phyloP scores from a whole-genome alignment of 2,888 invertebrate genomes.

The Leucania comma region DNA sequence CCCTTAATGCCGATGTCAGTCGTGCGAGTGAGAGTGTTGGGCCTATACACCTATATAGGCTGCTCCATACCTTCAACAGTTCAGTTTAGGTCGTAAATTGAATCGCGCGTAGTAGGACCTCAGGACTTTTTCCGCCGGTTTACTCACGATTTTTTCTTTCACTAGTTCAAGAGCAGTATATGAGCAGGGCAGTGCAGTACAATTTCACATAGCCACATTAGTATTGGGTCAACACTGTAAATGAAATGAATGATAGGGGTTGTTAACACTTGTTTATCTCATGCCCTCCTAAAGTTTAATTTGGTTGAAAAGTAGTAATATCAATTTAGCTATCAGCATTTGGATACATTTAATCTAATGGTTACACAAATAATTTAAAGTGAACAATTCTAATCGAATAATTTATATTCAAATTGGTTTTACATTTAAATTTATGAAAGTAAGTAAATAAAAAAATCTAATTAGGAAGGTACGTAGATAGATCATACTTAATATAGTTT shows the following conservation, averaged over 20 bases:
- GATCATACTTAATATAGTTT: too few species aligned
- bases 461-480: too few species aligned
- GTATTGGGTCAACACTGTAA: neutral
- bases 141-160: neutral
- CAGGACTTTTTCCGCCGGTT: too few species aligned
- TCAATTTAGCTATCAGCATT: slow-evolving; percentile 8
- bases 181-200: too few species aligned
- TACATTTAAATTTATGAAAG: slow-evolving; percentile 14
- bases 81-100: too few species aligned
- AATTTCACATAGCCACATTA: neutral
- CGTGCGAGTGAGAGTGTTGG: too few species aligned
- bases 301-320: neutral
- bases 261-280: slow-evolving; percentile 2
- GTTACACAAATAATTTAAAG: slow-evolving; percentile 15
- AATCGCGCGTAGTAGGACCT: too few species aligned
- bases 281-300: slow-evolving; percentile 23
- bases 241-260: neutral
- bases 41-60: too few species aligned
- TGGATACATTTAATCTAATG: slow-evolving; percentile 14
- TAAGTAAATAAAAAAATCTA: neutral
- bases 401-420: slow-evolving; percentile 17
- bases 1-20: too few species aligned
- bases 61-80: too few species aligned
- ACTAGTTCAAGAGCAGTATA: neutral
- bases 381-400: slow-evolving; percentile 2